phyloP scores from a whole-genome alignment of 2,888 invertebrate species.

The Sesia bembeciformis region DNA sequence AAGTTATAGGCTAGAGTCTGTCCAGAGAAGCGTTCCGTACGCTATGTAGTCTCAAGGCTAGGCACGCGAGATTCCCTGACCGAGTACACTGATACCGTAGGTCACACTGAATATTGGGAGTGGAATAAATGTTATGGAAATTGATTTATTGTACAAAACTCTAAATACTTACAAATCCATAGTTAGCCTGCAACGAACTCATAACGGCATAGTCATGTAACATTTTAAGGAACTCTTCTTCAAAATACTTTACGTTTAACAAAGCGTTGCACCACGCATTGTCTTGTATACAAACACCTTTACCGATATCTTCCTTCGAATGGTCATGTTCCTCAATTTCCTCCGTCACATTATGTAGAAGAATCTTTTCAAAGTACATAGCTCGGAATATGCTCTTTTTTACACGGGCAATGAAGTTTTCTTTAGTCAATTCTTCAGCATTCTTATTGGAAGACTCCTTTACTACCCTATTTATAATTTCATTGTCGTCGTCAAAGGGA shows the following conservation, averaged over 20 bases:
- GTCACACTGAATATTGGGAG: too few relatives aligned
- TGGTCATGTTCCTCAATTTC: neutral
- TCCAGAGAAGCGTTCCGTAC: too few relatives aligned
- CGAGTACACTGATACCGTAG: too few relatives aligned
- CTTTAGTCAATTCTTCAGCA: conserved; percentile 15
- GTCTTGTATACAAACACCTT: too few relatives aligned
- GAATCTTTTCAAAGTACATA: conserved; percentile 22
- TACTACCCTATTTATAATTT: conserved; percentile 15
- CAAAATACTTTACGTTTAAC: conserved; percentile 13
- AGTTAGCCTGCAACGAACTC: conserved; percentile 30
- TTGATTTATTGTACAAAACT: neutral
- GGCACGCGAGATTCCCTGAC: too few relatives aligned
- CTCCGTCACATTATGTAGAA: conserved; percentile 13
- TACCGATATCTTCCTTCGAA: too few relatives aligned
- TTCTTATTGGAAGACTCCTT: conserved; percentile 8
- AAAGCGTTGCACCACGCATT: neutral
- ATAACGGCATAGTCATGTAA: conserved; percentile 30
- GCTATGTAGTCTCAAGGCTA: too few relatives aligned
- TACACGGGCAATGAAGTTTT: conserved; percentile 18
- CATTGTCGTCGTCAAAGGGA: conserved; percentile 28
- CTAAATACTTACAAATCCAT: conserved; percentile 42
- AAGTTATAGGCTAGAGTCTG: too few relatives aligned
- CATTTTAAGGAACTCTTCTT: conserved; percentile 13
- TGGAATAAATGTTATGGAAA: too few relatives aligned
- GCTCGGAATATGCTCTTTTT: conserved; percentile 26